Percentiles rank a stretch among this genome's conserved stretches.
Conservation (phyloP, 2,888 invertebrate species). For the Noctuana brunneofusca region DNA sequence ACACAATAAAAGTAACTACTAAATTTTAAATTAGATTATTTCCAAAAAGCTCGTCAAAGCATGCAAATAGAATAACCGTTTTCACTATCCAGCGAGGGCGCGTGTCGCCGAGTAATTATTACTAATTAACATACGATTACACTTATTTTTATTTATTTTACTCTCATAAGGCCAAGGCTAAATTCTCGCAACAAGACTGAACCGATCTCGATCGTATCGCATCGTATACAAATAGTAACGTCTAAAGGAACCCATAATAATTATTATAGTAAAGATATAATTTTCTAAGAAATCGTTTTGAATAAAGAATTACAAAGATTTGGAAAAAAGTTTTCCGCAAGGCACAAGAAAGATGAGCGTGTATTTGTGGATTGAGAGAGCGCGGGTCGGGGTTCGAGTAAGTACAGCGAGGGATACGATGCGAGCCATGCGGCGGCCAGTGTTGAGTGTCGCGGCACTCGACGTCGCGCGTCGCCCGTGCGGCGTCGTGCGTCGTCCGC, state of each 20-base stretch:
- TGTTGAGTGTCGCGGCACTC: conserved; percentile 16
- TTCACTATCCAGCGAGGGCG: conserved; percentile 76
- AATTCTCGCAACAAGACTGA: conserved; percentile 82
- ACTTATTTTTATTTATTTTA: conserved; percentile 73
- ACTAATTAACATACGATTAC: conserved; percentile 74
- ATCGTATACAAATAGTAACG: conserved; percentile 54
- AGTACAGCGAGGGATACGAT: conserved; percentile 44
- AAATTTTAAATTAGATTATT: conserved; percentile 81
- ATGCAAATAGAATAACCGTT: conserved; percentile 81
- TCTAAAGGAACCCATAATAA: conserved; percentile 26
- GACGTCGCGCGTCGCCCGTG: not conserved
- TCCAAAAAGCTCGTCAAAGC: conserved; percentile 83
- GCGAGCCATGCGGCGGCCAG: conserved; percentile 43
- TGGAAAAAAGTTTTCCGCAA: conserved; percentile 53
- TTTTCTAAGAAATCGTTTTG: conserved; percentile 36
- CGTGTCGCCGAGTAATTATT: conserved; percentile 64
- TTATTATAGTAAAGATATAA: conserved; percentile 34
- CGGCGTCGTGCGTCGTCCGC: not conserved
- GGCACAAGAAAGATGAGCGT: conserved; percentile 76
- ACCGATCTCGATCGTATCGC: conserved; percentile 68
- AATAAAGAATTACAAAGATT: conserved; percentile 39
- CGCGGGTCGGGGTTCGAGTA: conserved; percentile 15
- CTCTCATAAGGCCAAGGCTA: conserved; percentile 83
- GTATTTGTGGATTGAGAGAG: conserved; percentile 47
- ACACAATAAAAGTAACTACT: conserved; percentile 80